phyloP scores from a whole-genome alignment of 2,888 invertebrate genomes.

The Theodoxus fluviatilis region DNA sequence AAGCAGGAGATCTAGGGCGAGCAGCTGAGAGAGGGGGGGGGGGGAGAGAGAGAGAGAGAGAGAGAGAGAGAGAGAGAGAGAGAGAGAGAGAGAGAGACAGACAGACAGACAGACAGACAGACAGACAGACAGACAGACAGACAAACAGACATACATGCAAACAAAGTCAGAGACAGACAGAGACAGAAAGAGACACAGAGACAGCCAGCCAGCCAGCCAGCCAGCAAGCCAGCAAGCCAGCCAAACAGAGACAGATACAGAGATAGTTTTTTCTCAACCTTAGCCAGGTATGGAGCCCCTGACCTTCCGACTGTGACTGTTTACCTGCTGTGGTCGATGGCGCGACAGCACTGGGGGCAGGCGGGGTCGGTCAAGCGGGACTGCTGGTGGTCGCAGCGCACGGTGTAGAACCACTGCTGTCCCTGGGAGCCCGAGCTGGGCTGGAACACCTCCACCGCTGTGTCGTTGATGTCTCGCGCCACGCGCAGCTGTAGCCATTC shows the following conservation, averaged over 20 bases:
- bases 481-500: conserved; percentile 45
- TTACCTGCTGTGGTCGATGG: conserved; percentile 46
- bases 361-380: conserved; percentile 24
- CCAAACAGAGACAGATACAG: conserved; percentile 2
- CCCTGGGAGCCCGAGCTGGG: conserved; percentile 39
- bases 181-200: not conserved
- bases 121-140: not conserved
- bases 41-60: not conserved
- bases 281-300: not conserved
- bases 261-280: not conserved
- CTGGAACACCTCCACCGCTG: conserved; percentile 51
- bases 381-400: conserved; percentile 43
- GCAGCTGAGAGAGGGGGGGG: not conserved
- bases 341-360: conserved; percentile 50
- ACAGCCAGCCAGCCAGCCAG: conserved; percentile 9
- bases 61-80: not conserved
- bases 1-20: not conserved
- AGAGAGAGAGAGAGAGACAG: not conserved
- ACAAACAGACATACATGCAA: not conserved
- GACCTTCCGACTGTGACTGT: not conserved
- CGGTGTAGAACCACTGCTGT: conserved; percentile 58
- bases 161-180: not conserved
- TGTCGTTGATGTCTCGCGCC: conserved; percentile 55
- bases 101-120: not conserved
- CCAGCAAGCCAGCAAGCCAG: not conserved